Conservation (phyloP, 2,888 invertebrate genomes). For the Hyalella azteca region DNA sequence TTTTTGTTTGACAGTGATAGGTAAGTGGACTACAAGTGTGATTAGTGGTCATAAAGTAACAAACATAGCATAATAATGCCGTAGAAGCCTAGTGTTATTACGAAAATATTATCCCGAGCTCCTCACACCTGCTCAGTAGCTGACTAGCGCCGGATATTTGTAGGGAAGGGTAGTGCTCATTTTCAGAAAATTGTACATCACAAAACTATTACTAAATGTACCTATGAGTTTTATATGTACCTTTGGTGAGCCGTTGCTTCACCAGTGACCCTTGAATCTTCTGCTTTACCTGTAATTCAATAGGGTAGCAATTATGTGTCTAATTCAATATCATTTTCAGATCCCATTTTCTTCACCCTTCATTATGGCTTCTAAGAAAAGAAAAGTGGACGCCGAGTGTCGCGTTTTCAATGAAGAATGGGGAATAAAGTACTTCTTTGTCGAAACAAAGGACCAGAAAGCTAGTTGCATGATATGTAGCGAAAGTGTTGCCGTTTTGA, state of each 20-base stretch:
- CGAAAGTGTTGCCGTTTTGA: neutral
- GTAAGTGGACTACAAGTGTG: neutral
- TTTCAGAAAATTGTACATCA: neutral
- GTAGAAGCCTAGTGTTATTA: neutral
- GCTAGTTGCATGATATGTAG: neutral
- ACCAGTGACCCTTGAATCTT: too few species aligned
- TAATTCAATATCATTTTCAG: neutral
- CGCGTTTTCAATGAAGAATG: neutral
- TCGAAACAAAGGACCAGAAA: neutral
- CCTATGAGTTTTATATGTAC: too few species aligned
- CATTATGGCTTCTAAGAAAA: slow-evolving; percentile 3
- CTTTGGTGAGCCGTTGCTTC: too few species aligned
- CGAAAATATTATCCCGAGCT: neutral
- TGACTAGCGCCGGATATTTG: neutral
- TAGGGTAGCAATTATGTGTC: neutral
- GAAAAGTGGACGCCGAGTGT: neutral
- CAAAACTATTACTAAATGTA: too few species aligned
- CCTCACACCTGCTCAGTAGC: neutral
- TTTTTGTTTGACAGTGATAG: neutral
- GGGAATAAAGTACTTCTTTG: neutral
- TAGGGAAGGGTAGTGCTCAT: neutral
- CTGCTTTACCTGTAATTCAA: too few species aligned
- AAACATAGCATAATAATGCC: neutral
- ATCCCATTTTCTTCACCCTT: neutral
- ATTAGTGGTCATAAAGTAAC: neutral